These are phyloP conservation scores for Glyptemys insculpta DNA, from an alignment of 2,797 vertebrate species.

Conservation along the genomic window DNA sequence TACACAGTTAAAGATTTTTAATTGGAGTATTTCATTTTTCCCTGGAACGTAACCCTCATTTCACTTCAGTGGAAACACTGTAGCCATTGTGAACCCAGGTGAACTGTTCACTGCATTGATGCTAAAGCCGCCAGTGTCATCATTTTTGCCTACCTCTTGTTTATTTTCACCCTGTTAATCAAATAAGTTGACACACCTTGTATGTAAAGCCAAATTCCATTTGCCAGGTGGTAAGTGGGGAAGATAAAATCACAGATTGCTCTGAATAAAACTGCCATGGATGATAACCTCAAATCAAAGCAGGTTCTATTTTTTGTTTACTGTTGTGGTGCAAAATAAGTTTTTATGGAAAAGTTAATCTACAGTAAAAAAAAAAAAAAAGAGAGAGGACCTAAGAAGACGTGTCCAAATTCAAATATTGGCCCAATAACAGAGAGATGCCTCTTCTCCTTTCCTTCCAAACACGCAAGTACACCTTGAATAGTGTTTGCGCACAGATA, in stretches of 20 bases:
- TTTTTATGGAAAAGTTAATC: not conserved
- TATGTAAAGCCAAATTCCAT: not conserved
- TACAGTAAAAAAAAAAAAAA: not conserved
- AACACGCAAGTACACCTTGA: not conserved
- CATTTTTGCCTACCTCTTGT: not conserved
- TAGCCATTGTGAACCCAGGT: not conserved
- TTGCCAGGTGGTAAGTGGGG: fast-evolving
- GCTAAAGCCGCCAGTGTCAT: not conserved
- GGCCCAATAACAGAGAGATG: not conserved
- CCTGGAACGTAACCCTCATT: not conserved
- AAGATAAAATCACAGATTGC: not conserved
- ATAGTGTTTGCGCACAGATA: not conserved
- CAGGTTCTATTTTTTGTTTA: not conserved
- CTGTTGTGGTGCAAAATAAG: not conserved
- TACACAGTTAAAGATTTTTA: not conserved
- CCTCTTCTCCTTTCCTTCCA: not conserved
- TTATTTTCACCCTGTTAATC: not conserved
- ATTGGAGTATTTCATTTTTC: slow-evolving; percentile 1
- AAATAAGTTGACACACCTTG: not conserved
- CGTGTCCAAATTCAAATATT: not conserved
- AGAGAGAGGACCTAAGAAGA: fast-evolving
- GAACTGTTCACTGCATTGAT: not conserved
- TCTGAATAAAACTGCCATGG: not conserved
- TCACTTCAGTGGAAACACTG: not conserved
- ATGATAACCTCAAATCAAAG: not conserved